Evolutionary conservation across 2,113 vertebrate species (phyloP).

Genomic region (Telmatochromis sp.): DNA sequence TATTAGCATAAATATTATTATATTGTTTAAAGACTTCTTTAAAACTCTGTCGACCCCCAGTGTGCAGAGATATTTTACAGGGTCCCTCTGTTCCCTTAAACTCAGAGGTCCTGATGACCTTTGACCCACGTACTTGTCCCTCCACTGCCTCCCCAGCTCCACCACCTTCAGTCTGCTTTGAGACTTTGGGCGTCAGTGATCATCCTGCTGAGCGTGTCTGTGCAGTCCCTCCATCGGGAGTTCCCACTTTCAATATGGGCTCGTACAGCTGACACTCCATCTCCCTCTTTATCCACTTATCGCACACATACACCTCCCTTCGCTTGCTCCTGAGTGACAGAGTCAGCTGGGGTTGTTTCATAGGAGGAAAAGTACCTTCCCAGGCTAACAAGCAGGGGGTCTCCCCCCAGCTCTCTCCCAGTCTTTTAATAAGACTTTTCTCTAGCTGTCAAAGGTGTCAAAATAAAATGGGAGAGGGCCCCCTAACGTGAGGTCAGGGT

Average conservation of each 20-base stretch:
- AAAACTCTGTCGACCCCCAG: background rate
- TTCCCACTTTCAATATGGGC: slow-evolving; percentile 21
- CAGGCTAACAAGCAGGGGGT: background rate
- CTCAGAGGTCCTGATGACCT: background rate
- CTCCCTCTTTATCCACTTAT: background rate
- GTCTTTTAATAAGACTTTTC: slow-evolving; percentile 43
- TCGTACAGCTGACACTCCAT: background rate
- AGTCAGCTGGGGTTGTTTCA: slow-evolving; percentile 43
- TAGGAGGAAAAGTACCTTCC: background rate
- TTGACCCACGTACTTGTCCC: background rate
- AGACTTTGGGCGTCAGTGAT: background rate
- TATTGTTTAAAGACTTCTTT: background rate
- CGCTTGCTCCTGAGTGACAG: slow-evolving; percentile 35
- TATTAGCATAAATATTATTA: background rate
- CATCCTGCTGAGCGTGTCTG: slow-evolving; percentile 2
- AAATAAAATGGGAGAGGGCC: background rate
- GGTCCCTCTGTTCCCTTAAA: background rate
- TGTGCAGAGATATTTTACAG: background rate
- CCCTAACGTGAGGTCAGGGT: slow-evolving; percentile 7
- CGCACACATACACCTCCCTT: background rate
- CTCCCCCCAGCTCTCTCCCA: background rate
- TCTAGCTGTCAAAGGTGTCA: slow-evolving; percentile 47
- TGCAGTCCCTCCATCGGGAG: background rate
- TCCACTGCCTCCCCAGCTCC: background rate
- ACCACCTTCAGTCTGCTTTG: slow-evolving; percentile 10